Conservation (phyloP, 2,113 vertebrate genomes). For the Vulpes lagopus region DNA sequence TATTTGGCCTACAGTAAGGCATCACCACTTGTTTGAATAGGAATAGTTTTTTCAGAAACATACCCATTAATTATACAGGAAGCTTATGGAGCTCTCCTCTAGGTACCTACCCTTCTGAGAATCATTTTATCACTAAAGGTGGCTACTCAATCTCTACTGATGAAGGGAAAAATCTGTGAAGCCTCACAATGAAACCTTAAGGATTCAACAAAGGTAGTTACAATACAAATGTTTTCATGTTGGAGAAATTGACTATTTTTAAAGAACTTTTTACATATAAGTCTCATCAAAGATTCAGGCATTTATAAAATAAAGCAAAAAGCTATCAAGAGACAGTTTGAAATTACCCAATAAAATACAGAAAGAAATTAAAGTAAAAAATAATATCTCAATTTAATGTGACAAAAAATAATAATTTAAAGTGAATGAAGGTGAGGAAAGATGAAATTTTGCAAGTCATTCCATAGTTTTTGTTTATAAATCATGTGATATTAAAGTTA, state of each 20-base stretch:
- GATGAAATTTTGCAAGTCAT: constrained; percentile 48
- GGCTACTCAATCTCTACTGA: not conserved
- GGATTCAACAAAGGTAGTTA: not conserved
- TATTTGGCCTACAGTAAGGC: not conserved
- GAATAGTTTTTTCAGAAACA: not conserved
- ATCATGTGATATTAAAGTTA: not conserved
- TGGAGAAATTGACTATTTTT: not conserved
- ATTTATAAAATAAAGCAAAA: constrained; percentile 3
- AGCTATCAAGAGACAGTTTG: not conserved
- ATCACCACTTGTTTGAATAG: not conserved
- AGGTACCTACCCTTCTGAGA: not conserved
- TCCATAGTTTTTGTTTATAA: not conserved
- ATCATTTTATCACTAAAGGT: not conserved
- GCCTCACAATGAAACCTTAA: not conserved
- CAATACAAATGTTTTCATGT: not conserved
- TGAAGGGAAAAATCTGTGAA: not conserved
- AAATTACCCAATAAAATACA: constrained; percentile 33
- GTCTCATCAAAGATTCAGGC: not conserved
- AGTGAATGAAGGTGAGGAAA: not conserved
- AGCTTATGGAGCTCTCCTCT: not conserved
- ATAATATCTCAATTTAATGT: not conserved
- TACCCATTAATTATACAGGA: not conserved
- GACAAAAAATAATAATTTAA: not conserved
- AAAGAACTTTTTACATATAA: not conserved
- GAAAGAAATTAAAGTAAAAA: not conserved